These are phyloP conservation scores for Eledona agricola DNA, from an alignment of 2,888 invertebrate genomes.

Conservation along the genomic window DNA sequence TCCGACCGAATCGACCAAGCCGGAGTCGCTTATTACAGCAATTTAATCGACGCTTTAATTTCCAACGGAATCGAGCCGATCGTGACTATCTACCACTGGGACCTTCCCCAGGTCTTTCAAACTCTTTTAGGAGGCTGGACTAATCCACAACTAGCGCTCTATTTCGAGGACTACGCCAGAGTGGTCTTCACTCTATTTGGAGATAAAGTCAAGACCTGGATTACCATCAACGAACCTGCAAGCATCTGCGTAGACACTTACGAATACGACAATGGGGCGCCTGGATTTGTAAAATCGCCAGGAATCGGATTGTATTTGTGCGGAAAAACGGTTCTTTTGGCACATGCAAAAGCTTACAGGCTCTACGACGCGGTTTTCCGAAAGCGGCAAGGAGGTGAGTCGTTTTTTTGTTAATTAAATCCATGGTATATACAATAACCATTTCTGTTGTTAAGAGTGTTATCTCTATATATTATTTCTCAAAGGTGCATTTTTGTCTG, in stretches of 20 bases:
- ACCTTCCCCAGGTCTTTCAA: slow-evolving; percentile 66
- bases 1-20: slow-evolving; percentile 66
- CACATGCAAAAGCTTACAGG: slow-evolving; percentile 72
- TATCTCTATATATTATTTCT: too few relatives aligned
- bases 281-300: slow-evolving; percentile 61
- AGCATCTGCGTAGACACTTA: slow-evolving; percentile 55
- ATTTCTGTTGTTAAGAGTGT: too few relatives aligned
- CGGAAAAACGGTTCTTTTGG: slow-evolving; percentile 69
- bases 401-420: not conserved
- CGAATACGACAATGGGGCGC: slow-evolving; percentile 60
- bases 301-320: slow-evolving; percentile 71
- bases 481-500: too few relatives aligned
- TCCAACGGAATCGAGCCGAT: slow-evolving; percentile 65
- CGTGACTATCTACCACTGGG: slow-evolving; percentile 73
- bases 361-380: slow-evolving; percentile 66
- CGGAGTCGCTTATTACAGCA: slow-evolving; percentile 72
- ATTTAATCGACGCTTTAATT: slow-evolving; percentile 67
- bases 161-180: slow-evolving; percentile 70
- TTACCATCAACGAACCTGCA: slow-evolving; percentile 67
- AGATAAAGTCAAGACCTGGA: slow-evolving; percentile 63
- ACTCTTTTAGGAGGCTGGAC: slow-evolving; percentile 69
- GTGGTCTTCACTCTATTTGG: slow-evolving; percentile 59
- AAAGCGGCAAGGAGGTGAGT: slow-evolving; percentile 47
- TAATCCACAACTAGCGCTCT: slow-evolving; percentile 68
- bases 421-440: too few relatives aligned